These are phyloP conservation scores for Bovichtus diacanthus DNA, from an alignment of 2,797 vertebrate species.

Conservation along the genomic window DNA sequence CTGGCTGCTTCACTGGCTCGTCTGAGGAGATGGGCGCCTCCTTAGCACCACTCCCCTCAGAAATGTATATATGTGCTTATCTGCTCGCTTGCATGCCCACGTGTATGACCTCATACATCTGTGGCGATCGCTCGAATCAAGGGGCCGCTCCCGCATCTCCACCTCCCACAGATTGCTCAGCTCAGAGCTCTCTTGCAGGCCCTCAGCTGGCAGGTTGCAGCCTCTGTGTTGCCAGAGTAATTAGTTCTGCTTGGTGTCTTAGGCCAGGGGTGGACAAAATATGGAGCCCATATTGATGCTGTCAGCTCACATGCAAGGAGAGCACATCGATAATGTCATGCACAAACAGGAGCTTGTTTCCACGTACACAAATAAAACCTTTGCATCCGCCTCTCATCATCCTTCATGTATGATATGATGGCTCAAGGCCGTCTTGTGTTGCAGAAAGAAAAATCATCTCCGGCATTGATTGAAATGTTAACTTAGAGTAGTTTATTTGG, in stretches of 20 bases:
- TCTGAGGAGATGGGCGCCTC: conserved; percentile 32
- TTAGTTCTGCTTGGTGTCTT: conserved; percentile 65
- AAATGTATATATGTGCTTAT: not conserved
- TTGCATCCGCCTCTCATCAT: conserved; percentile 1
- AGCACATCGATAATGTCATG: not conserved
- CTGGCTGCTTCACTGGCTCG: conserved; percentile 38
- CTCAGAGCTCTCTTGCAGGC: conserved; percentile 39
- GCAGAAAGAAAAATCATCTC: conserved; percentile 16
- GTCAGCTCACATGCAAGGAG: conserved; percentile 50
- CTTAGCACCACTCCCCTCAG: conserved; percentile 8
- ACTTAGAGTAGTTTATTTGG: conserved; percentile 5
- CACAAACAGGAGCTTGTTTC: conserved; percentile 18
- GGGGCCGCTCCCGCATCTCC: conserved; percentile 26
- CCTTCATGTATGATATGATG: conserved; percentile 7
- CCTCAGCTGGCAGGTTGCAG: conserved; percentile 54
- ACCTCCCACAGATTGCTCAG: conserved; percentile 18
- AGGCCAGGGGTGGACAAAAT: conserved; percentile 55
- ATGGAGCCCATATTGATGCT: conserved; percentile 73
- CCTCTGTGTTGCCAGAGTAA: conserved; percentile 48
- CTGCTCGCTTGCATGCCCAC: conserved; percentile 7
- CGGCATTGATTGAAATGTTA: conserved; percentile 52
- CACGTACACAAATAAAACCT: not conserved
- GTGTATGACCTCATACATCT: conserved; percentile 46
- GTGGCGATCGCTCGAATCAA: conserved; percentile 19
- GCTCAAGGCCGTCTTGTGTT: conserved; percentile 8